phyloP scores from a whole-genome alignment of 2,113 vertebrate species.

The Ctenodactylus gundi region DNA sequence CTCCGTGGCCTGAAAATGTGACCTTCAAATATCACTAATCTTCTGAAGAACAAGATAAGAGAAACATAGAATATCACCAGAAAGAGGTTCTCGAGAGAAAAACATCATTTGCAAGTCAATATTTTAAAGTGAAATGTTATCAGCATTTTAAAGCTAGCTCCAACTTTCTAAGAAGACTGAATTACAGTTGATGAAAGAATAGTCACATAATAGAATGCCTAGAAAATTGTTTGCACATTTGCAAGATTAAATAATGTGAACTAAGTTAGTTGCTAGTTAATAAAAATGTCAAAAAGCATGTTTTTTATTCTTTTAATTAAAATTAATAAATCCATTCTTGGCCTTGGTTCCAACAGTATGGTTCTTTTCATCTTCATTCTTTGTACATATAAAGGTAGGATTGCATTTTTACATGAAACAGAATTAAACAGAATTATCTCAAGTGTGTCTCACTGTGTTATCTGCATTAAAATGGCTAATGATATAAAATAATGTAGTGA shows the following conservation, averaged over 20 bases:
- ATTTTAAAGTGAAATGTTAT: conserved; percentile 42
- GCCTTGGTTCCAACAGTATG: background rate
- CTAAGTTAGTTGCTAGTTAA: background rate
- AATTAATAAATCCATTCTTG: background rate
- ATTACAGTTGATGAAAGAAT: background rate
- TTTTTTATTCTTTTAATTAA: background rate
- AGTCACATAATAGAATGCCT: background rate
- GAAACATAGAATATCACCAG: conserved; percentile 10
- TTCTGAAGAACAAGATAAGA: conserved; percentile 41
- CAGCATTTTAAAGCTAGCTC: conserved; percentile 6
- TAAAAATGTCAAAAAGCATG: background rate
- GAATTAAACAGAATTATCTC: background rate
- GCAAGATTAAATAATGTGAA: background rate
- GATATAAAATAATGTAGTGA: background rate
- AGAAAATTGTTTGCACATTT: background rate
- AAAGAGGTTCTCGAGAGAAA: conserved; percentile 44
- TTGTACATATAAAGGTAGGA: background rate
- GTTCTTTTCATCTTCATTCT: background rate
- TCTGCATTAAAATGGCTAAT: too few relatives aligned
- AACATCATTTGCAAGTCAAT: conserved; percentile 30
- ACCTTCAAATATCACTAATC: conserved; percentile 60
- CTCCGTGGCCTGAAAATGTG: background rate
- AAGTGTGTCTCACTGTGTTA: background rate
- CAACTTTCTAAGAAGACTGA: background rate
- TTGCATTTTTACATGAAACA: background rate